A percentile compares a stretch with the other conserved stretches of the same genome.
Conservation (phyloP, 1,140 invertebrate genomes). For the Neuroterus valhalla region DNA sequence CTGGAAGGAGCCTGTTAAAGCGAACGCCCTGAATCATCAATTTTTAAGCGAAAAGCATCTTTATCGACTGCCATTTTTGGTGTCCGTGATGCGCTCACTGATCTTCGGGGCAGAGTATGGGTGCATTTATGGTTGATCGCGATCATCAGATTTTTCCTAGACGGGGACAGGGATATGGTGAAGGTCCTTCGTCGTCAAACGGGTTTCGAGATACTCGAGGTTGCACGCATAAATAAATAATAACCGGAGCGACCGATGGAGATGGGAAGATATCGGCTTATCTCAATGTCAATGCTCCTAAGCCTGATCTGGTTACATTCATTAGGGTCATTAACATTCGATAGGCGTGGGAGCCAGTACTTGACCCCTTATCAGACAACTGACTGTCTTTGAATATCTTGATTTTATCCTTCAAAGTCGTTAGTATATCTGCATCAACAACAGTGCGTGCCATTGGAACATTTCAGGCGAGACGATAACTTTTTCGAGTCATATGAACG, state of each 20-base stretch:
- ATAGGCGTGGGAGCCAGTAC: conserved; percentile 62
- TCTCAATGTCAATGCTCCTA: conserved; percentile 71
- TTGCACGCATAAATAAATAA: conserved; percentile 72
- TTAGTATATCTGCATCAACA: too few species aligned
- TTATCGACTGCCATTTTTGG: conserved; percentile 33
- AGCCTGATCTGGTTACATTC: conserved; percentile 68
- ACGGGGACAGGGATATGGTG: conserved; percentile 53
- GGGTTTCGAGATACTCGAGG: conserved; percentile 63
- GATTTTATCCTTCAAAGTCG: neutral
- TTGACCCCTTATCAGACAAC: neutral
- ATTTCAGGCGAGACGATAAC: too few species aligned
- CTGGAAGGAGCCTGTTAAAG: conserved; percentile 16
- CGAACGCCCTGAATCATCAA: conserved; percentile 6
- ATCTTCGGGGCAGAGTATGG: neutral
- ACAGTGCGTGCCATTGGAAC: too few species aligned
- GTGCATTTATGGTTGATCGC: conserved; percentile 38
- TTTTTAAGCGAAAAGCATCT: conserved; percentile 25
- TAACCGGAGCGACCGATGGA: conserved; percentile 63
- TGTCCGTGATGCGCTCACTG: conserved; percentile 10
- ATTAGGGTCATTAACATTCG: conserved; percentile 73
- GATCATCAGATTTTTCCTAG: conserved; percentile 53
- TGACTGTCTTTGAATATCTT: neutral
- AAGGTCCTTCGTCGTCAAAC: conserved; percentile 66
- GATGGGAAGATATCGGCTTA: conserved; percentile 66
- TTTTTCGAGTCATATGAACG: too few species aligned